These are phyloP conservation scores for Rhorus exstirpatorius DNA, from an alignment of 2,888 invertebrate species.

Conservation along the genomic window DNA sequence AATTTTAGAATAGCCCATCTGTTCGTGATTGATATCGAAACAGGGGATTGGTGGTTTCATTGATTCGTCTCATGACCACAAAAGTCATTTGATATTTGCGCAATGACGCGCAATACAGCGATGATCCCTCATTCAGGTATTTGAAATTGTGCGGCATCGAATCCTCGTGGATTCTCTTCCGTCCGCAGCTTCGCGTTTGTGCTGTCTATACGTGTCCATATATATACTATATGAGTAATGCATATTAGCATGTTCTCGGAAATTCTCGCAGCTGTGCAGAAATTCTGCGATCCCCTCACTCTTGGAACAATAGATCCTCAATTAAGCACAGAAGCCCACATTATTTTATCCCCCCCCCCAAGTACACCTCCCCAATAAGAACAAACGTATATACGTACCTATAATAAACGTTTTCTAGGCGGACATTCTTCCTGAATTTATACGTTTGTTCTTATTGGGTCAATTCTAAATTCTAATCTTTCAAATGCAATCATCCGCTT, in stretches of 20 bases:
- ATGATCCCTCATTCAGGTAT: slow-evolving; percentile 4
- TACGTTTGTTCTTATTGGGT: too few species aligned
- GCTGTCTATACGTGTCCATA: slow-evolving; percentile 10
- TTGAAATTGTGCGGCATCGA: slow-evolving; percentile 6
- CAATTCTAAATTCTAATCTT: too few species aligned
- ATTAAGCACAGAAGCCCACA: too few species aligned
- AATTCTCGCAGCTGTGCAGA: slow-evolving; percentile 20
- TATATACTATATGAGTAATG: slow-evolving; percentile 18
- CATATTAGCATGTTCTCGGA: background rate
- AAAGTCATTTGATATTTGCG: slow-evolving; percentile 4
- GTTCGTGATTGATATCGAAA: background rate
- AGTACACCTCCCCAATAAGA: too few species aligned
- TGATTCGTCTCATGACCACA: background rate
- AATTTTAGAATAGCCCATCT: too few species aligned
- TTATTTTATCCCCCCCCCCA: too few species aligned
- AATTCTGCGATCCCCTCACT: slow-evolving; percentile 29
- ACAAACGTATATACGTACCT: too few species aligned
- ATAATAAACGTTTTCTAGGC: too few species aligned
- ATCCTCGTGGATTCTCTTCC: slow-evolving; percentile 20
- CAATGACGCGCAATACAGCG: background rate
- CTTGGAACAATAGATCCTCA: too few species aligned
- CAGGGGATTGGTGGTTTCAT: background rate
- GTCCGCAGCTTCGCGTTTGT: background rate
- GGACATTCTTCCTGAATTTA: too few species aligned
- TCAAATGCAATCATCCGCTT: too few species aligned